These are phyloP conservation scores for Gambusia holbrooki DNA, from an alignment of 2,113 vertebrate species.

Conservation along the genomic window DNA sequence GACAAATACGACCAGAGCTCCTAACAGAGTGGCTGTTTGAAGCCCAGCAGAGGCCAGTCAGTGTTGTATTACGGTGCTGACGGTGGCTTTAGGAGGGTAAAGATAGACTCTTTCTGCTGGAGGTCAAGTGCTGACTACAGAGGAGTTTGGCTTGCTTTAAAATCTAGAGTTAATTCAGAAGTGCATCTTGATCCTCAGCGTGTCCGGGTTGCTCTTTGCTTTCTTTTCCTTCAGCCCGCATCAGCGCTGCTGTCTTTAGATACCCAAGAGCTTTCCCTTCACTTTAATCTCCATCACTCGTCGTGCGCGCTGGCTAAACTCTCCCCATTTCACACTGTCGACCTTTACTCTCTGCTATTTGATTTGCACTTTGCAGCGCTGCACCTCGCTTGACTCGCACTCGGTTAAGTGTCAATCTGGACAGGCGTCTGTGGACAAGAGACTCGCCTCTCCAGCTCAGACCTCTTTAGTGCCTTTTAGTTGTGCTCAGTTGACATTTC, in stretches of 20 bases:
- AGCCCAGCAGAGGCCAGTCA: slow-evolving; percentile 51
- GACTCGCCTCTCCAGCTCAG: neutral
- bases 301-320: slow-evolving; percentile 50
- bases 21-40: slow-evolving; percentile 35
- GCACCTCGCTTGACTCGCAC: slow-evolving; percentile 61
- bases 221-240: slow-evolving; percentile 35
- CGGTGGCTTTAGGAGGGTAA: slow-evolving; percentile 57
- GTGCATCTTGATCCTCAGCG: slow-evolving; percentile 36
- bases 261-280: slow-evolving; percentile 27
- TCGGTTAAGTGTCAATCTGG: slow-evolving; percentile 55
- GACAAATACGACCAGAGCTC: slow-evolving; percentile 20
- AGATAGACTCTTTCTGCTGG: slow-evolving; percentile 39
- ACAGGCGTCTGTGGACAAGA: slow-evolving; percentile 9
- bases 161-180: slow-evolving; percentile 35
- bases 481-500: neutral
- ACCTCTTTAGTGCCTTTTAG: slow-evolving; percentile 11
- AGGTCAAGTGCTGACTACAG: slow-evolving; percentile 55
- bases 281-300: slow-evolving; percentile 62
- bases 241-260: slow-evolving; percentile 41
- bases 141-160: slow-evolving; percentile 17
- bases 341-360: slow-evolving; percentile 65
- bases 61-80: slow-evolving; percentile 50
- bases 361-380: slow-evolving; percentile 49
- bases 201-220: slow-evolving; percentile 26
- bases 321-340: slow-evolving; percentile 43